Percentiles rank a stretch among this genome's conserved stretches.
Conservation (phyloP, 2,888 invertebrate species). For the Cheilosia pagana region DNA sequence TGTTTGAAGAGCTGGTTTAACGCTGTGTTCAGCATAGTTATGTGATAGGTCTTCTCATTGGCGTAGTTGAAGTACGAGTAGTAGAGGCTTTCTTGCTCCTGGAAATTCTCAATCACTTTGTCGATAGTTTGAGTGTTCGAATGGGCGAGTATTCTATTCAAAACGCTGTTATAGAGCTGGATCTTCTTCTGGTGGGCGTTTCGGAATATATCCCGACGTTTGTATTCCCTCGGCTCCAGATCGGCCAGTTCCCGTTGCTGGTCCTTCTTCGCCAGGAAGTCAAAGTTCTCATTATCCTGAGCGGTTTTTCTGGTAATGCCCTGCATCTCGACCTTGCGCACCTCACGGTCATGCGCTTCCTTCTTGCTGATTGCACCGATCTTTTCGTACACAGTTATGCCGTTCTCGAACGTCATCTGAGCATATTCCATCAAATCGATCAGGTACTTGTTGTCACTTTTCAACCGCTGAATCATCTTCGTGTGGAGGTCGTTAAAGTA, state of each 20-base stretch:
- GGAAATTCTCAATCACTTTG: constrained; percentile 81
- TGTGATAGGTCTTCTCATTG: constrained; percentile 82
- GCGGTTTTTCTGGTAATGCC: constrained; percentile 80
- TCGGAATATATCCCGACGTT: constrained; percentile 80
- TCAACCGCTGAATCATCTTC: constrained; percentile 80
- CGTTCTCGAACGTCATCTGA: constrained; percentile 81
- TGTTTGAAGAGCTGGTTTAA: constrained; percentile 80
- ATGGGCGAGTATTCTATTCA: constrained; percentile 80
- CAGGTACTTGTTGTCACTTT: constrained; percentile 82
- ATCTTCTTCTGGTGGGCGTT: constrained; percentile 80
- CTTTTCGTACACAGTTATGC: constrained; percentile 81
- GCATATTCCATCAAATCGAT: constrained; percentile 82
- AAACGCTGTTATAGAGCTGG: constrained; percentile 80
- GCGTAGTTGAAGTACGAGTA: constrained; percentile 83
- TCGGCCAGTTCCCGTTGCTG: constrained; percentile 78
- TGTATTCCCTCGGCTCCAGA: constrained; percentile 81
- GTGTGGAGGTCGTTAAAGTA: constrained; percentile 81
- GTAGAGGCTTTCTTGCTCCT: constrained; percentile 82
- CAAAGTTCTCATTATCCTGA: constrained; percentile 79
- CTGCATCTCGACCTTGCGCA: constrained; percentile 81
- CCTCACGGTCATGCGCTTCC: constrained; percentile 79
- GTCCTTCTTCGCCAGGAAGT: constrained; percentile 80
- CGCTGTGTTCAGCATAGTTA: constrained; percentile 80
- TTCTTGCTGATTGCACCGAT: constrained; percentile 79
- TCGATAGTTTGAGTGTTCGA: constrained; percentile 79